Conservation (phyloP, 2,888 invertebrate species). For the Nomada goodeniana region DNA sequence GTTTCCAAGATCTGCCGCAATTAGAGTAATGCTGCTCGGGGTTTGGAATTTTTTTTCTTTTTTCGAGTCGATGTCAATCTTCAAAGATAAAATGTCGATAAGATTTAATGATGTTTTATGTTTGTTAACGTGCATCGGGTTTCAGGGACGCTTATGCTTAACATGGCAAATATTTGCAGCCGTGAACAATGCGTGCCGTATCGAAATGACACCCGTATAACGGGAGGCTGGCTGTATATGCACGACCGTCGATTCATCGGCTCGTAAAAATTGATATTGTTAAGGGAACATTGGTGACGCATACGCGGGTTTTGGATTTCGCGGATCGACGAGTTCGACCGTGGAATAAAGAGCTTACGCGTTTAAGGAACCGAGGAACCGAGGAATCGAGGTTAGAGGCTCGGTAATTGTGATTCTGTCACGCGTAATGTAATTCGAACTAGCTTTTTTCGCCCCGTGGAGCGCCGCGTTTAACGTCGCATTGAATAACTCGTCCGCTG, state of each 20-base stretch:
- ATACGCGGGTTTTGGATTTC: no score
- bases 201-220: conserved; percentile 12
- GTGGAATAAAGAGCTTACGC: no score
- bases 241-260: neutral
- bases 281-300: neutral
- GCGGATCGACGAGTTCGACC: no score
- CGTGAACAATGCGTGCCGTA: conserved; percentile 34
- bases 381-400: no score
- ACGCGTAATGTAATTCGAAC: no score
- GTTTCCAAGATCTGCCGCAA: conserved; percentile 42
- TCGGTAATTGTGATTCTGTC: no score
- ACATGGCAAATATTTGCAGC: conserved; percentile 64
- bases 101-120: conserved; percentile 66
- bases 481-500: no score
- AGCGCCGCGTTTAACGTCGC: no score
- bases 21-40: conserved; percentile 43
- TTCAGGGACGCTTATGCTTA: conserved; percentile 59
- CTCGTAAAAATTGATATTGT: neutral
- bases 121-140: conserved; percentile 68
- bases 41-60: conserved; percentile 56
- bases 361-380: no score
- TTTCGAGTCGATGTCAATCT: conserved; percentile 68
- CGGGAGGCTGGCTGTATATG: neutral
- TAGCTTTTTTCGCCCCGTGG: no score
- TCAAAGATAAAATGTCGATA: conserved; percentile 69